phyloP scores from a whole-genome alignment of 2,888 invertebrate species.

The Trypoxylon attenuatum region DNA sequence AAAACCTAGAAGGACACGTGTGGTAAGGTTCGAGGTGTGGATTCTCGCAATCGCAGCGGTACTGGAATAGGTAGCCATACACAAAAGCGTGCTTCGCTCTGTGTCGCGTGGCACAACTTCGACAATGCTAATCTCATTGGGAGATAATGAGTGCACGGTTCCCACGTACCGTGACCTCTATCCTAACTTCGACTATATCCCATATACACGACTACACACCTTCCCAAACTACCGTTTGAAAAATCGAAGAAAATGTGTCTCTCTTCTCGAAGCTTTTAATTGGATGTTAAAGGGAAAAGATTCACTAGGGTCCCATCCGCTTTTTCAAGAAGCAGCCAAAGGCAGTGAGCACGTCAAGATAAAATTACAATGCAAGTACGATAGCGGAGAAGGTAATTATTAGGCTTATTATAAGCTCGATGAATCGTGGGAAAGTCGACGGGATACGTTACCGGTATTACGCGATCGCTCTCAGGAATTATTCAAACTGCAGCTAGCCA shows the following conservation, averaged over 20 bases:
- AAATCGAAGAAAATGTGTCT: not conserved
- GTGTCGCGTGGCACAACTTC: constrained; percentile 34
- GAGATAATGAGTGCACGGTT: constrained; percentile 62
- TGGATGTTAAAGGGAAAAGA: too few relatives aligned
- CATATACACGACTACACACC: too few relatives aligned
- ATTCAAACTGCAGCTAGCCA: constrained; percentile 26
- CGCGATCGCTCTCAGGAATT: constrained; percentile 30
- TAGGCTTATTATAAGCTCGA: constrained; percentile 9
- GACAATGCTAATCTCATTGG: constrained; percentile 65
- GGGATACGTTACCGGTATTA: constrained; percentile 34
- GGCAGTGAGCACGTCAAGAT: not conserved
- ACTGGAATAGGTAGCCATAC: constrained; percentile 23
- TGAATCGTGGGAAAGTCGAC: constrained; percentile 41
- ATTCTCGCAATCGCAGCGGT: constrained; percentile 8
- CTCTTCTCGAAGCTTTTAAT: not conserved
- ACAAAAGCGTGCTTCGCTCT: constrained; percentile 36
- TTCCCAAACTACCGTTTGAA: not conserved
- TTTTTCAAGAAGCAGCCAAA: too few relatives aligned
- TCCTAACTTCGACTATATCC: constrained; percentile 69
- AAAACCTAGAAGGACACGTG: not conserved
- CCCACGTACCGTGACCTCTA: constrained; percentile 64
- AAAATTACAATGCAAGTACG: constrained; percentile 12
- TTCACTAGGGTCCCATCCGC: too few relatives aligned
- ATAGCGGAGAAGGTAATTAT: constrained; percentile 22
- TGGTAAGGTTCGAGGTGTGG: not conserved